A percentile compares a stretch with the other conserved stretches of the same genome.
phyloP scores from a whole-genome alignment of 1,140 invertebrate genomes.

The Calephelis virginiensis region DNA sequence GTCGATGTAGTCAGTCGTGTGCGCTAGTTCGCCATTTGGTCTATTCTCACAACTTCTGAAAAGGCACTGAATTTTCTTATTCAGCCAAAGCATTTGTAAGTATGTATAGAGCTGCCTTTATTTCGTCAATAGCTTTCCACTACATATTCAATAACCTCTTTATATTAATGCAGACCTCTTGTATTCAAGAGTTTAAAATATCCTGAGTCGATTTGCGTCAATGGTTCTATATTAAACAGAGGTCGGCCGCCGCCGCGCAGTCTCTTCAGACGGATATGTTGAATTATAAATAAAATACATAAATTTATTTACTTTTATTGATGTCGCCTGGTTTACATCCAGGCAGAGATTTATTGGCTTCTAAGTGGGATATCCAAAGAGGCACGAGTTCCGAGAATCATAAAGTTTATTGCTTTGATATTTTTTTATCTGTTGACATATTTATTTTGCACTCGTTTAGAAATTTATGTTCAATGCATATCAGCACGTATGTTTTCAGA shows the following conservation, averaged over 20 bases:
- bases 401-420: neutral
- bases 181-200: neutral
- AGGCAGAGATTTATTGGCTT: constrained; percentile 1
- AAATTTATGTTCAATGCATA: no score
- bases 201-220: constrained; percentile 3
- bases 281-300: constrained; percentile 14
- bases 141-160: neutral
- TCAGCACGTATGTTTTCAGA: no score
- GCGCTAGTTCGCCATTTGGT: no score
- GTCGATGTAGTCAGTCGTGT: no score
- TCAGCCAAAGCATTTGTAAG: no score
- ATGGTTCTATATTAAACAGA: neutral
- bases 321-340: neutral
- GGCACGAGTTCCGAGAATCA: neutral
- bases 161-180: neutral
- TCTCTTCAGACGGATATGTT: neutral
- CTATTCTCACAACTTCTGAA: no score
- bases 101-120: neutral
- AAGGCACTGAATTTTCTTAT: no score
- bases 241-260: constrained; percentile 7
- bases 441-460: neutral
- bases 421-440: neutral
- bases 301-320: constrained; percentile 3
- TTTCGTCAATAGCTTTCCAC: neutral
- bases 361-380: constrained; percentile 5